phyloP scores from a whole-genome alignment of 2,113 vertebrate species.

The Uropsilus gracilis region DNA sequence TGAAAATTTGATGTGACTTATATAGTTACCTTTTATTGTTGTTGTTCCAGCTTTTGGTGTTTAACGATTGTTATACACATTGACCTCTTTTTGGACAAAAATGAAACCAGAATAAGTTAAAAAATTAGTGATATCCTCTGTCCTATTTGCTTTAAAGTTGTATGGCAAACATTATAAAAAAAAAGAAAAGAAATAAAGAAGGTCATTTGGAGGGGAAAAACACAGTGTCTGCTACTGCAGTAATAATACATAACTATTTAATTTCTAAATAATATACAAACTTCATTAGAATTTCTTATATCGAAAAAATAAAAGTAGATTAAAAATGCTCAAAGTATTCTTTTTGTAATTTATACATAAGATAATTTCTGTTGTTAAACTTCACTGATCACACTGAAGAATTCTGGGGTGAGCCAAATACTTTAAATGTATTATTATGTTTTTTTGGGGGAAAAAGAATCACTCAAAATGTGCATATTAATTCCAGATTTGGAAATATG shows the following conservation, averaged over 20 bases:
- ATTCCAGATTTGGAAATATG: background rate
- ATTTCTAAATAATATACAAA: background rate
- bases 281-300: background rate
- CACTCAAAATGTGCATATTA: background rate
- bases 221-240: background rate
- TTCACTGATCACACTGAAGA: background rate
- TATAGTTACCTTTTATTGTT: background rate
- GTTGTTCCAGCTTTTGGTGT: background rate
- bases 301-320: background rate
- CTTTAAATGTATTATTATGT: background rate
- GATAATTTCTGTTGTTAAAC: background rate
- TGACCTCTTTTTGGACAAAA: background rate
- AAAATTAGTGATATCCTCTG: background rate
- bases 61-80: background rate
- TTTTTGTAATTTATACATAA: background rate
- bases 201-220: background rate
- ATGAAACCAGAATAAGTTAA: background rate
- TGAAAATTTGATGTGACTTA: background rate
- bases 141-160: background rate
- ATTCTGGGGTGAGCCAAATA: slow-evolving; percentile 18
- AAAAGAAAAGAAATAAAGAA: background rate
- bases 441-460: background rate
- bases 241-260: background rate
- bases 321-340: background rate
- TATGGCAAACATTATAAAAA: background rate